A percentile compares a stretch with the other conserved stretches of the same genome.
Evolutionary conservation across 2,888 invertebrate species (phyloP).

Genomic region (Leucoma salicis): DNA sequence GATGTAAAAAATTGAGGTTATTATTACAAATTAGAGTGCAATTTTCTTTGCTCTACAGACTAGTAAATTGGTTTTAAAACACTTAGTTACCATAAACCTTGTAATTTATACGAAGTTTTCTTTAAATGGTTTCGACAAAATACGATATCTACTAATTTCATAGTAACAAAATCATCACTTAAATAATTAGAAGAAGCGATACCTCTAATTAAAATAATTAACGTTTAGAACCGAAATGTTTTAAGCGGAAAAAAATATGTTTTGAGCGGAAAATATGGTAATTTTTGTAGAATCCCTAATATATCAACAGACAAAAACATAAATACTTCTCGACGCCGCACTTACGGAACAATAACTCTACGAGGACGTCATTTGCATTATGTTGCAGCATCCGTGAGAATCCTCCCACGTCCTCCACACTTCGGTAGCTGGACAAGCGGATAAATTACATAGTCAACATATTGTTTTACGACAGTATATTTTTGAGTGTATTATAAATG

Average conservation of each 20-base stretch:
- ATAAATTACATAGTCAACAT: constrained; percentile 32
- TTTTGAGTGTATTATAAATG: too few relatives aligned
- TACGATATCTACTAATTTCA: neutral
- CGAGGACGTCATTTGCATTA: constrained; percentile 46
- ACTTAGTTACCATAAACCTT: neutral
- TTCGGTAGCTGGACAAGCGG: constrained; percentile 30
- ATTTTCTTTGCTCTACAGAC: neutral
- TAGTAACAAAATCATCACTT: neutral
- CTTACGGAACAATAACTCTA: constrained; percentile 26
- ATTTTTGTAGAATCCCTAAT: constrained; percentile 21
- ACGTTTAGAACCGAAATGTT: constrained; percentile 8
- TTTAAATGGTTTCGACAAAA: neutral
- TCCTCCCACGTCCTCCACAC: constrained; percentile 58
- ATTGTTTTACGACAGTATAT: too few relatives aligned
- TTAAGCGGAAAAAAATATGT: neutral
- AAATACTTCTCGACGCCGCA: constrained; percentile 26
- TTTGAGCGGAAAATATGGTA: constrained; percentile 10
- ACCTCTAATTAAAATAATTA: constrained; percentile 10
- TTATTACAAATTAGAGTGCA: too few relatives aligned
- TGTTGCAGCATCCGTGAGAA: constrained; percentile 61
- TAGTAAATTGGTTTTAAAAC: neutral
- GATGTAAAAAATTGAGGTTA: too few relatives aligned
- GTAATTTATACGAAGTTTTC: neutral
- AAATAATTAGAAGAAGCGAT: constrained; percentile 2
- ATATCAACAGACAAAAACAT: constrained; percentile 25